Conservation (phyloP, 2,888 invertebrate genomes). For the Chrysina gloriosa region DNA sequence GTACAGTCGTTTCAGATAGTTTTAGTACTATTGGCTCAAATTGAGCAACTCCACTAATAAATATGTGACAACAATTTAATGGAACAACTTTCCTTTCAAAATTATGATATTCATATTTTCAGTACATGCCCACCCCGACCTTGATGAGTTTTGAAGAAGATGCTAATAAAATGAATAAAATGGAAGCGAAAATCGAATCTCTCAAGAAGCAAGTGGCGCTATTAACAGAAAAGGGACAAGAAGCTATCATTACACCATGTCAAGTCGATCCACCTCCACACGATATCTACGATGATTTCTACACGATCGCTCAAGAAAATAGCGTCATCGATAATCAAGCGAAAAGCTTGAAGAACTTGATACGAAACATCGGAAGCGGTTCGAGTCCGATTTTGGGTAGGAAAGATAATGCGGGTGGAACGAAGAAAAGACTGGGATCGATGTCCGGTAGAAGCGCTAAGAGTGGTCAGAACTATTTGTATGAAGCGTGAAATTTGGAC, state of each 20-base stretch:
- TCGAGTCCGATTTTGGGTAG: conserved; percentile 85
- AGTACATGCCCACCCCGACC: conserved; percentile 89
- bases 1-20: too few relatives aligned
- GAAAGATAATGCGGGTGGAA: conserved; percentile 65
- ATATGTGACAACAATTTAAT: too few relatives aligned
- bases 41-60: too few relatives aligned
- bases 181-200: conserved; percentile 86
- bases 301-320: conserved; percentile 85
- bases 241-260: conserved; percentile 69
- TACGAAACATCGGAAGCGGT: conserved; percentile 82
- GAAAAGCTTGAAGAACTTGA: conserved; percentile 80
- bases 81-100: too few relatives aligned
- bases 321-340: conserved; percentile 73
- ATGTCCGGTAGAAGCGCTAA: conserved; percentile 38
- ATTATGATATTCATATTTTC: conserved; percentile 62
- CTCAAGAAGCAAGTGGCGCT: conserved; percentile 71
- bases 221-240: conserved; percentile 64
- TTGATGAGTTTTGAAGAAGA: conserved; percentile 89
- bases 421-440: conserved; percentile 40
- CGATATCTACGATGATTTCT: conserved; percentile 87
- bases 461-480: conserved; percentile 27
- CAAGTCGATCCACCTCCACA: conserved; percentile 80
- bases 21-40: too few relatives aligned
- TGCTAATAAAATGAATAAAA: conserved; percentile 78
- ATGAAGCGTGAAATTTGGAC: conserved; percentile 23